phyloP scores from a whole-genome alignment of 2,888 invertebrate species.

The Andrena camellia region DNA sequence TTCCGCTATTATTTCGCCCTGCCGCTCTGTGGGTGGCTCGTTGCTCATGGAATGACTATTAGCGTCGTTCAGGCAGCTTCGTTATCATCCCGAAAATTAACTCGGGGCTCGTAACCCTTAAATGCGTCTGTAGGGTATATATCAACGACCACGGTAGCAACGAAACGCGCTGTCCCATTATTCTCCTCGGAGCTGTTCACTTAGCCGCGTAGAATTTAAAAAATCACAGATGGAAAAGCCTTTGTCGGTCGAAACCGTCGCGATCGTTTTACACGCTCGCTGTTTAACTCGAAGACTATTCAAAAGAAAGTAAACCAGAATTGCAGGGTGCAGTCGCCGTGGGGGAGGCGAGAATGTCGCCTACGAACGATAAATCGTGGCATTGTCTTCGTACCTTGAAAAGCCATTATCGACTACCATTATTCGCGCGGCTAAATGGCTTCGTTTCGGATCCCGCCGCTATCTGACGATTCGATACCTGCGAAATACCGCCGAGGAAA shows the following conservation, averaged over 20 bases:
- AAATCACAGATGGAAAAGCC: too few species aligned
- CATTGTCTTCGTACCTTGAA: conserved; percentile 67
- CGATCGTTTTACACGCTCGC: not conserved
- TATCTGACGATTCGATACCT: conserved; percentile 66
- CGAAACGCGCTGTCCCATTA: not conserved
- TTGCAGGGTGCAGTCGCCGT: not conserved
- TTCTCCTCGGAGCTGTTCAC: too few species aligned
- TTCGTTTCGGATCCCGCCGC: conserved; percentile 58
- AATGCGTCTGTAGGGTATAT: conserved; percentile 1
- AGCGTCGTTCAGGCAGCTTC: conserved; percentile 44
- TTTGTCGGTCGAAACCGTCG: too few species aligned
- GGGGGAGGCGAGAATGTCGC: conserved; percentile 50
- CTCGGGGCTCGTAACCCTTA: conserved; percentile 49
- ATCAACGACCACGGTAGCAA: too few species aligned
- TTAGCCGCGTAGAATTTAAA: too few species aligned
- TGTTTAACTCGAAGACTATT: not conserved
- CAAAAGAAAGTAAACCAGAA: not conserved
- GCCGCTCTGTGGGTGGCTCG: conserved; percentile 33
- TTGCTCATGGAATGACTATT: conserved; percentile 56
- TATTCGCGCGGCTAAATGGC: conserved; percentile 70
- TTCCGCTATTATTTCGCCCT: conserved; percentile 33
- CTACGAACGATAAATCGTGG: conserved; percentile 74
- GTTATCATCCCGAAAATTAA: conserved; percentile 59
- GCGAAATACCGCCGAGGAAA: conserved; percentile 67
- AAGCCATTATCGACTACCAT: conserved; percentile 70